Evolutionary conservation across 2,797 vertebrate genomes (phyloP), one percentile per base, ranked within the genome.

Genomic region (Peromyscus eremicus): DNA sequence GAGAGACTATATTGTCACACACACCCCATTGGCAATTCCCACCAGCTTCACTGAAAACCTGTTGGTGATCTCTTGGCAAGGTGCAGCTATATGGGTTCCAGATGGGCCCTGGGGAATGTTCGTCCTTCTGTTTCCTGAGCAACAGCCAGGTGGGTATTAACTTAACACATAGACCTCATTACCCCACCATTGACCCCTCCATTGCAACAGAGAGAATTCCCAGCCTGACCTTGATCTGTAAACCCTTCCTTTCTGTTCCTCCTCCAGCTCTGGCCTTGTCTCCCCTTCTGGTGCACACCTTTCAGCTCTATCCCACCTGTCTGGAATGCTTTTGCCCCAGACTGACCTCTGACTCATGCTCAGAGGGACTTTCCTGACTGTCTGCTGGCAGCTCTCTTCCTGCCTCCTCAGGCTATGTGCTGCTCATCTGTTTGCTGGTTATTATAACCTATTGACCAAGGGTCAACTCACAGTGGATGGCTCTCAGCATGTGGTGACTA

Each of bases 291-390:
- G 43, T 5, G 6, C 66, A n/a, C 49, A 7, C 77, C 64, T 32
- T 29, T 29, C 89, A 68, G 76, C 27, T 46, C 49, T 37, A 17
- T 66, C 14, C 82, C 68, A 23, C 90, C 37, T 71, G 66, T 32
- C 68, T 92, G 68, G 46, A 91, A 71, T 71, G 89, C 71, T 81
- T 77, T 40, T 40, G 86, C 68, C 43, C 92, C 16, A 75, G 76
- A 37, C 89, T 40, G 34, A 73, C 55, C 86, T 68, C 60, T 21
- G 40, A 25, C 34, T 77, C 62, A 49, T 1, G 17, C 82, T 93
- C 29, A 17, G 57, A 70, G 87, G 76, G 77, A 76, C 49, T 27
- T 46, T 49, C 25, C 92, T 88, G 75, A 46, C 34, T 71, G 55
- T n/a, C 27, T 29, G 2, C 40, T 82, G 11, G 27, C 25, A 49